Conservation (phyloP, 2,113 vertebrate species). For the Lipotes vexillifer region DNA sequence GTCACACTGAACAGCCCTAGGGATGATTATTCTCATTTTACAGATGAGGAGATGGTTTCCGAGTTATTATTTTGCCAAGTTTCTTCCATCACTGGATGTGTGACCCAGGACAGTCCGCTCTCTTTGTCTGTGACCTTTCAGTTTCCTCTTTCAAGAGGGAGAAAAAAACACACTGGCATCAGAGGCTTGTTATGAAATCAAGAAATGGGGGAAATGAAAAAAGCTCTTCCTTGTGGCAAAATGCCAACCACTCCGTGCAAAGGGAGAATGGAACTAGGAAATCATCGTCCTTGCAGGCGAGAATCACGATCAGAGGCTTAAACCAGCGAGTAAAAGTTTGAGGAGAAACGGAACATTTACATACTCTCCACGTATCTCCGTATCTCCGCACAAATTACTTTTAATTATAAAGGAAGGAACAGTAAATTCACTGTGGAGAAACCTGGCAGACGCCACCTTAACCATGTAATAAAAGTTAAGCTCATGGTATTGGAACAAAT, state of each 20-base stretch:
- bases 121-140: background rate
- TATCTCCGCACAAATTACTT: background rate
- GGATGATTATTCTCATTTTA: background rate
- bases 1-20: background rate
- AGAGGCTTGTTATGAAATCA: background rate
- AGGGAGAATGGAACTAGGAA: background rate
- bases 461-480: background rate
- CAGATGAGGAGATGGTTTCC: background rate
- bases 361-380: background rate
- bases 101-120: background rate
- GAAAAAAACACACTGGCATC: background rate
- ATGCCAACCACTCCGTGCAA: background rate
- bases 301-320: background rate
- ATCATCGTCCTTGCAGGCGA: accelerated
- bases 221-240: background rate
- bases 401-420: background rate
- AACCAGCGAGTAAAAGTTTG: background rate
- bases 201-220: background rate
- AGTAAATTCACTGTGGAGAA: background rate
- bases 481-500: background rate
- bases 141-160: background rate
- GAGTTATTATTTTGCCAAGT: background rate
- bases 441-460: background rate
- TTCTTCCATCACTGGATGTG: background rate
- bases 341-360: background rate